Conservation (phyloP, 2,888 invertebrate genomes). For the Pristionchus maxplancki region DNA sequence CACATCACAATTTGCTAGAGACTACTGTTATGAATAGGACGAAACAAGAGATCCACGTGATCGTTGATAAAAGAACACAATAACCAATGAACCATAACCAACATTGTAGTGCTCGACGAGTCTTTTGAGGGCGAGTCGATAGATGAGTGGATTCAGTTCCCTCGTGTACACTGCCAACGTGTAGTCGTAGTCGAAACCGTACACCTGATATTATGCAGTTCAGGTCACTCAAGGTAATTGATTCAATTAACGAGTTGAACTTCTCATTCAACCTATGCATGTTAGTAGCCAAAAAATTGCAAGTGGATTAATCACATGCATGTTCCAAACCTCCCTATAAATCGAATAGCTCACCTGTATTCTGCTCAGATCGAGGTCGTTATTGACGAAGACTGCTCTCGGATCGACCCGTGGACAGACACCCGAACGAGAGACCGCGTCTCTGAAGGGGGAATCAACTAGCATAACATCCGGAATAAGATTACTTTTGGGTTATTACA, state of each 20-base stretch:
- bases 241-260: neutral
- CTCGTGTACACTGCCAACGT: conserved; percentile 95
- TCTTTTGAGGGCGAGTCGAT: conserved; percentile 90
- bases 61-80: neutral
- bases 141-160: conserved; percentile 90
- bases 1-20: neutral
- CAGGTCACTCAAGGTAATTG: neutral
- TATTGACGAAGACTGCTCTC: conserved; percentile 94
- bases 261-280: neutral
- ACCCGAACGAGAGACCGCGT: neutral
- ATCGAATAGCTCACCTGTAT: conserved; percentile 84
- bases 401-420: conserved; percentile 78
- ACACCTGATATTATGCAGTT: conserved; percentile 81
- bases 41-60: too few species aligned
- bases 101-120: conserved; percentile 92
- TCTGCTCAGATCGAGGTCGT: conserved; percentile 92
- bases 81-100: too few species aligned
- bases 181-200: conserved; percentile 96
- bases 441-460: neutral
- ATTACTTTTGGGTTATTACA: neutral
- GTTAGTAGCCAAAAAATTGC: neutral
- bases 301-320: neutral
- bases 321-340: neutral
- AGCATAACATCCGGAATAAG: too few species aligned
- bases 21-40: too few species aligned